Conservation (phyloP, 64 coral and sea anemone genomes). For the Orbicella faveolata region DNA sequence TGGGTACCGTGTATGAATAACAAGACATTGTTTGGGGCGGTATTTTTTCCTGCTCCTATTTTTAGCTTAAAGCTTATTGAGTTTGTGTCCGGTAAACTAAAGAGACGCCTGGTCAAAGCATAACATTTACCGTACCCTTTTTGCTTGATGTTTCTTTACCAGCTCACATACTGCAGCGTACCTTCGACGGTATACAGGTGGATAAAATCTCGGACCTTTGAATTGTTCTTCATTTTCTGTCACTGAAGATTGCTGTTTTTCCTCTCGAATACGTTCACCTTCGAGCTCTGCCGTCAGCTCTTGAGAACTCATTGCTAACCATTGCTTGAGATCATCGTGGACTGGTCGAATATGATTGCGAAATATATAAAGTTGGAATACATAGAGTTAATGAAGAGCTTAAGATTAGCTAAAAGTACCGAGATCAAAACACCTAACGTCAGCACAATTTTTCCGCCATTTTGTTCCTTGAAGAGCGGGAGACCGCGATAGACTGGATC, state of each 20-base stretch:
- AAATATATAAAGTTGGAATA: background rate
- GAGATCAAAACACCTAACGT: background rate
- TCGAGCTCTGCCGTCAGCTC: background rate
- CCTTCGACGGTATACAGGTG: conserved; percentile 93
- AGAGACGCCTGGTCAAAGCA: no score
- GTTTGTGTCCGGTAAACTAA: no score
- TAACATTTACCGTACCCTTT: conserved; percentile 47
- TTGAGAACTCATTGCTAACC: background rate
- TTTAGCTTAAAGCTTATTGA: no score
- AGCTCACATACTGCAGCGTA: conserved; percentile 85
- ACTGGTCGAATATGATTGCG: background rate
- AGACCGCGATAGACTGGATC: conserved; percentile 2
- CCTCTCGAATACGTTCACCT: background rate
- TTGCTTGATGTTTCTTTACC: conserved; percentile 77
- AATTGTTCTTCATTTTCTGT: conserved; percentile 39
- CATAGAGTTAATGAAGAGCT: background rate
- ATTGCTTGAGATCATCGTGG: background rate
- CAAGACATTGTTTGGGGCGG: no score
- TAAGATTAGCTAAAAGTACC: background rate
- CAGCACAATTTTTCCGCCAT: background rate
- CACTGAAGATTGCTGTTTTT: background rate
- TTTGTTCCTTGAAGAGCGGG: background rate
- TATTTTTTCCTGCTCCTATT: no score
- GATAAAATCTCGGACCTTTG: conserved; percentile 70
- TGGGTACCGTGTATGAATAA: no score